Percentiles rank a stretch among this genome's conserved stretches.
Evolutionary conservation across 2,797 vertebrate genomes (phyloP).

Genomic region (Semaprochilodus insignis): DNA sequence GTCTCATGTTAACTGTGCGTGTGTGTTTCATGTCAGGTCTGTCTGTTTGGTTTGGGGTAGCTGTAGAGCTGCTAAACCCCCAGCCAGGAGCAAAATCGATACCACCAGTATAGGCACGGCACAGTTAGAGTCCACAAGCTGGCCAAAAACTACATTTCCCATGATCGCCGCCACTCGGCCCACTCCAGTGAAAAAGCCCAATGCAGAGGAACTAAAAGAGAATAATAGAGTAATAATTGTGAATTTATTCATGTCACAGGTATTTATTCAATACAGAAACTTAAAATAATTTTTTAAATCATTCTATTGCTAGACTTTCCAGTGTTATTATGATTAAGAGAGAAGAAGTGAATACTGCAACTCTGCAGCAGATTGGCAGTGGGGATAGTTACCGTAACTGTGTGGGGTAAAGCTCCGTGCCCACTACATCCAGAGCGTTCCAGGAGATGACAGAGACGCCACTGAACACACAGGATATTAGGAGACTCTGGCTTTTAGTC

Average conservation of each 20-base stretch:
- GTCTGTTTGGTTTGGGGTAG: slow-evolving; percentile 76
- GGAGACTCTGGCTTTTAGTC: slow-evolving; percentile 76
- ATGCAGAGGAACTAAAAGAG: slow-evolving; percentile 75
- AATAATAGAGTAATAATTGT: not conserved
- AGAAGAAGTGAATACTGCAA: too few species aligned
- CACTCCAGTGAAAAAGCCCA: slow-evolving; percentile 80
- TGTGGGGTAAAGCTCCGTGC: slow-evolving; percentile 81
- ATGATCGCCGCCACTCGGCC: slow-evolving; percentile 77
- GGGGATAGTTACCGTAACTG: slow-evolving; percentile 70
- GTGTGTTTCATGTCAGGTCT: slow-evolving; percentile 71
- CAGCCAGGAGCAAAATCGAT: slow-evolving; percentile 73
- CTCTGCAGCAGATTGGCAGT: not conserved
- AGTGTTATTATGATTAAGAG: too few species aligned
- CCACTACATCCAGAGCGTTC: slow-evolving; percentile 81
- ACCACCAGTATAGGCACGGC: slow-evolving; percentile 77
- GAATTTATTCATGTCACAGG: too few species aligned
- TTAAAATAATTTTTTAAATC: too few species aligned
- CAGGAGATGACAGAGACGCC: slow-evolving; percentile 79
- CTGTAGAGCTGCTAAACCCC: slow-evolving; percentile 70
- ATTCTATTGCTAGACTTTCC: not conserved
- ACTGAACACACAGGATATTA: slow-evolving; percentile 80
- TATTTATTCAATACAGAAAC: too few species aligned
- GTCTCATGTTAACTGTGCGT: not conserved
- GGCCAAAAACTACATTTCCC: slow-evolving; percentile 79
- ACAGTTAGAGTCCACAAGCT: slow-evolving; percentile 77